Percentiles rank a stretch among this genome's conserved stretches.
These are phyloP conservation scores for Platorchestia sp. DNA, from an alignment of 1,140 invertebrate genomes.

Conservation along the genomic window DNA sequence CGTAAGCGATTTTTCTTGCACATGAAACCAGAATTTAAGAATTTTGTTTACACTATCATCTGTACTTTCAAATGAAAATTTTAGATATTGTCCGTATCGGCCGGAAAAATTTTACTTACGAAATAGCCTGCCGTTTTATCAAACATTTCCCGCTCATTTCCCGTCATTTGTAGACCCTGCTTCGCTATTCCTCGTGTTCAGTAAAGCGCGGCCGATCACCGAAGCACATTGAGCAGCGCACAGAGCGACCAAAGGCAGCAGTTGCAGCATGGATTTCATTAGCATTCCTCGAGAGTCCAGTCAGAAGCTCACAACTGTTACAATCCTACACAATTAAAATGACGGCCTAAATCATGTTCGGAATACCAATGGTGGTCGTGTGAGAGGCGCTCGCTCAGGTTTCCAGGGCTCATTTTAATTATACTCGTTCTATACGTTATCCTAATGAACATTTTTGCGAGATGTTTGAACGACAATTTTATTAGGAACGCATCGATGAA, in stretches of 20 bases:
- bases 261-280: constrained; percentile 14
- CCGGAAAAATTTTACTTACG: neutral
- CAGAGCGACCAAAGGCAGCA: neutral
- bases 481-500: constrained; percentile 28
- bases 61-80: too few species aligned
- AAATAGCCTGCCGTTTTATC: neutral
- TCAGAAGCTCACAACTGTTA: constrained; percentile 29
- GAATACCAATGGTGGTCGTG: constrained; percentile 40
- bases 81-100: too few species aligned
- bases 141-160: too few species aligned
- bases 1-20: too few species aligned
- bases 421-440: constrained; percentile 28
- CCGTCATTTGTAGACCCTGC: neutral
- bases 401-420: neutral
- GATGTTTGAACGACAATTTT: constrained; percentile 37
- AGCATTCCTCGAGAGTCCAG: neutral
- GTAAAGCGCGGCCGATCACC: neutral
- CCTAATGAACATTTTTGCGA: constrained; percentile 41
- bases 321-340: constrained; percentile 34
- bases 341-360: constrained; percentile 39
- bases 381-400: neutral
- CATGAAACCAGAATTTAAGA: neutral
- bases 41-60: neutral
- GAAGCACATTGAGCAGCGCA: neutral
- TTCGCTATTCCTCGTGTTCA: too few species aligned